Evolutionary conservation across 2,797 vertebrate species (phyloP), one percentile per base, ranked within the genome.

Genomic region (Falco peregrinus): DNA sequence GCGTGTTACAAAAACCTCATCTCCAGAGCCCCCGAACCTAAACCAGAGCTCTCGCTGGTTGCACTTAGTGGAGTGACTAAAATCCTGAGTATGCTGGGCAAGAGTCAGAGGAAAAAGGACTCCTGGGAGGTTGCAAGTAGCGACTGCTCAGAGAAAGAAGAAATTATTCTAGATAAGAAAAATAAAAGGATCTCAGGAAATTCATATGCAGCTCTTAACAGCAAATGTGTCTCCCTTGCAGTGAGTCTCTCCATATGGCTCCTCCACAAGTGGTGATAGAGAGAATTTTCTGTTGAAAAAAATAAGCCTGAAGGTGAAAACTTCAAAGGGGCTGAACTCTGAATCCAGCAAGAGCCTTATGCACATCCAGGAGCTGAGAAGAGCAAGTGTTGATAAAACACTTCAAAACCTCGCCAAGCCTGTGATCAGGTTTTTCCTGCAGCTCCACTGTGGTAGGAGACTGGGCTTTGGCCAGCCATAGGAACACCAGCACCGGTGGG

Each of bases 281-380:
- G 91, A 68, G 76, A 81, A 89, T 89, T 80, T 87, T 79, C 91
- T 73, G 57, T 77, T 63, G 83, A 78, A 53, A 78, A 85, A 78
- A 71, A 65, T 43, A 68, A 94, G 90, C 89, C 89, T 35, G 57
- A 68, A 94, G 94, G 92, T 91, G 61, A 53, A 78, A 89, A 92
- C 95, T 95, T 96, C 94, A 96, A 96, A 96, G 84, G 80, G 71
- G 61, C 85, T 95, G 65, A 95, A 95, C 75, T 95, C 61, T 70
- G 89, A 54, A 78, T 94, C 64, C 69, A 90, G 80, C 71, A 61
- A 89, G 89, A 94, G 84, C 83, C 57, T 86, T 57, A 4, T 73
- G 64, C 64, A 54, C 43, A 8, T 45, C 3, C 51, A 80, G 81
- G 57, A 89, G 93, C 67, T 41, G 82, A 81, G 93, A 47, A 78